These are phyloP conservation scores for Xylocopa sonorina DNA, from an alignment of 1,140 invertebrate species.

Conservation along the genomic window DNA sequence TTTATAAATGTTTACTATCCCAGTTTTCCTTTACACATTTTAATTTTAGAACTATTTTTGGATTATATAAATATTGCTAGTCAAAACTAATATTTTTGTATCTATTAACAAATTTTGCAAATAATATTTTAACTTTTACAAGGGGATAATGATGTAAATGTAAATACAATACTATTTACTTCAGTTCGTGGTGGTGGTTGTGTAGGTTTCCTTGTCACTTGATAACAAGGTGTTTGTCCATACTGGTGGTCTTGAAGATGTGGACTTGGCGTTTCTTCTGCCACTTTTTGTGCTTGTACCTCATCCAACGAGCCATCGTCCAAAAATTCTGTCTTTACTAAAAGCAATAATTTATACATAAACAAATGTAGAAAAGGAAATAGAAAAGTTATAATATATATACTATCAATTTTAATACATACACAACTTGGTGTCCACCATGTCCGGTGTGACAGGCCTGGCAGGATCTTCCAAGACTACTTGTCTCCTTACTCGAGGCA, in stretches of 20 bases:
- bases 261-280: constrained; percentile 84
- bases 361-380: neutral
- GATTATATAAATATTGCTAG: no score
- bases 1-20: no score
- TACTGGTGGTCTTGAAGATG: constrained; percentile 93
- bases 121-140: no score
- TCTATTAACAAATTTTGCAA: no score
- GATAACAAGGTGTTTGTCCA: constrained; percentile 89
- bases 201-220: constrained; percentile 84
- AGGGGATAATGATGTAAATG: neutral
- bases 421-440: constrained; percentile 80
- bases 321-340: constrained; percentile 79
- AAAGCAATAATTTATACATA: neutral
- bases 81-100: no score
- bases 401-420: constrained; percentile 51
- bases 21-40: no score
- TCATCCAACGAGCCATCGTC: constrained; percentile 79
- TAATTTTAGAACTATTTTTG: no score
- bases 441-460: constrained; percentile 80
- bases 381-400: neutral
- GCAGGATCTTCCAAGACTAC: constrained; percentile 80
- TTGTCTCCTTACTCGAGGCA: constrained; percentile 81
- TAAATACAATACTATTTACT: constrained; percentile 70
- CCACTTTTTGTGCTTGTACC: constrained; percentile 77
- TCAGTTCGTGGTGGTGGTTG: constrained; percentile 82